Conservation (phyloP, 2,888 invertebrate species). For the Dynastes hyllus region DNA sequence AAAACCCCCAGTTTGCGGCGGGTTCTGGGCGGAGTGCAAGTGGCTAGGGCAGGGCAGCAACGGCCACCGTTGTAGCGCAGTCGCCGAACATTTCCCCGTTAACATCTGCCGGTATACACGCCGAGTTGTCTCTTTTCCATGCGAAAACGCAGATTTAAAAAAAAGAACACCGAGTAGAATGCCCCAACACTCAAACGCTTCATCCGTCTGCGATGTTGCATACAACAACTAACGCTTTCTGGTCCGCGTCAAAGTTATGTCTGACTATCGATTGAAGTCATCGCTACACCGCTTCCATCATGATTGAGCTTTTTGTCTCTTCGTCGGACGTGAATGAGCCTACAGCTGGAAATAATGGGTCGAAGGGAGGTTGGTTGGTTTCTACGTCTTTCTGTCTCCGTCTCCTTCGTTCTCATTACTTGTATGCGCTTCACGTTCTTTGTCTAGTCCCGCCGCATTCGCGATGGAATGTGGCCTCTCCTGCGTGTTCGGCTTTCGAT, state of each 20-base stretch:
- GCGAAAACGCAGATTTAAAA: conserved; percentile 44
- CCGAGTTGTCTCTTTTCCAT: conserved; percentile 42
- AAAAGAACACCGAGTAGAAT: conserved; percentile 14
- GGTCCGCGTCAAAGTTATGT: conserved; percentile 45
- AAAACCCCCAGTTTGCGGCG: conserved; percentile 60
- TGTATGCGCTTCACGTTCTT: conserved; percentile 7
- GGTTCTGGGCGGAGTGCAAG: conserved; percentile 66
- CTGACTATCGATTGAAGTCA: conserved; percentile 46
- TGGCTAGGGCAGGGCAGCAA: conserved; percentile 64
- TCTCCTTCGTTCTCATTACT: conserved; percentile 47
- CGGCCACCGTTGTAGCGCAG: conserved; percentile 59
- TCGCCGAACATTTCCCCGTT: conserved; percentile 58
- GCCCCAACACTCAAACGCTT: conserved; percentile 30
- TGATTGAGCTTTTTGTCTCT: conserved; percentile 48
- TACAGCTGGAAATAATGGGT: conserved; percentile 58
- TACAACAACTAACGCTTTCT: conserved; percentile 44
- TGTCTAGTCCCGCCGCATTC: conserved; percentile 54
- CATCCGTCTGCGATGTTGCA: conserved; percentile 34
- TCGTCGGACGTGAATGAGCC: conserved; percentile 56
- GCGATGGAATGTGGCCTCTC: conserved; percentile 57
- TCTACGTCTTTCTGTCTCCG: conserved; percentile 14
- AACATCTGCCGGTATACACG: conserved; percentile 48
- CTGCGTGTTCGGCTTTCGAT: conserved; percentile 48
- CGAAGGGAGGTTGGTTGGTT: conserved; percentile 51
- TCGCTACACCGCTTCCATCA: conserved; percentile 41